Base-by-base conservation (phyloP, 2,888 invertebrate genomes). In the Arge pagana region DNA sequence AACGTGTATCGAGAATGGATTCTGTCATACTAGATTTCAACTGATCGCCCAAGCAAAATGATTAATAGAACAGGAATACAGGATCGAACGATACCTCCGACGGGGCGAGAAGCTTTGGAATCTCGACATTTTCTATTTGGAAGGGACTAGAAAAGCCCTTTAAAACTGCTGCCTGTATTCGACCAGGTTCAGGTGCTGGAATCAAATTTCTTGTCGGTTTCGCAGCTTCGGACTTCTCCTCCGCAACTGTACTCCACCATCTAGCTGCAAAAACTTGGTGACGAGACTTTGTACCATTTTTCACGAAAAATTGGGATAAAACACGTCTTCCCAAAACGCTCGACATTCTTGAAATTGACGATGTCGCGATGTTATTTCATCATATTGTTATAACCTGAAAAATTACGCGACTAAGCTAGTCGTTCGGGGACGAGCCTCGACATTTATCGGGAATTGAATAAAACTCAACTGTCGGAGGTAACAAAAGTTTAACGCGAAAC, bases 101-200 rank as follows among this genome's bases (percentile, higher is more conserved):
- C n/a, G 79, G 67, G 49, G 78, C 71, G 8, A 83, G 63, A 58
- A 76, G 74, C 48, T 71, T 70, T 4, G 72, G 71, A 23, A 66
- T 60, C 42, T 78, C 72, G 7, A 76, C 28, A 55, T 80, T 78
- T 65, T 80, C 77, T 26, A 85, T 74, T 35, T 72, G 67, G n/a
- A 85, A 64, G 1, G 82, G 80, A 60, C 80, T 70, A 2, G 77
- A 78, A 39, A 79, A 67, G 56, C 80, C 73, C 57, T 78, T 79
- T 39, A 83, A 67, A 15, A 83, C 76, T 1, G 84, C 84, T 5
- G 83, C 81, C 52, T 67, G 65, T 45, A 72, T 65, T 57, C 61
- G 68, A 11, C 60, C 60, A 8, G 63, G 53, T 28, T 60, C 61
- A n/a, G 62, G 53, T 30, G 54, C 56, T 24, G 66, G 61, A 26